phyloP scores from a whole-genome alignment of 1,140 invertebrate genomes.

The Cecropterus lyciades region DNA sequence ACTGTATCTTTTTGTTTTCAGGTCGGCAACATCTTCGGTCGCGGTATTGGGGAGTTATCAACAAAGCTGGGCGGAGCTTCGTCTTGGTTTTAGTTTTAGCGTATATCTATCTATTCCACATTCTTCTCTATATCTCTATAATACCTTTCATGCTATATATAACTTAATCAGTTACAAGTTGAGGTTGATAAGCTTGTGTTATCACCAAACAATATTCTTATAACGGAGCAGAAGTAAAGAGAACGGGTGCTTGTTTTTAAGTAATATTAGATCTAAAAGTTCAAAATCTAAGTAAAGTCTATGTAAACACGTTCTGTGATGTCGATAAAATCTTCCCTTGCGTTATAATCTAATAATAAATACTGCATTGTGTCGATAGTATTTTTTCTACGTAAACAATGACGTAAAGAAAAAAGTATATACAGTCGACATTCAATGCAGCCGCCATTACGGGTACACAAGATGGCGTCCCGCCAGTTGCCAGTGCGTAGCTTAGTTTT shows the following conservation, averaged over 20 bases:
- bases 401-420: background rate
- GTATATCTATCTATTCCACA: slow-evolving; percentile 36
- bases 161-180: slow-evolving; percentile 43
- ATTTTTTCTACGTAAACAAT: slow-evolving; percentile 5
- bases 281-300: slow-evolving; percentile 26
- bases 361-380: slow-evolving; percentile 5
- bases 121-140: slow-evolving; percentile 23
- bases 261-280: slow-evolving; percentile 24
- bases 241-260: slow-evolving; percentile 20
- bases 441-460: slow-evolving; percentile 53
- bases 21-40: slow-evolving; percentile 93
- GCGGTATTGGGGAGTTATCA: slow-evolving; percentile 92
- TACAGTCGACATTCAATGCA: slow-evolving; percentile 13
- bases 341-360: slow-evolving; percentile 47
- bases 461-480: slow-evolving; percentile 53
- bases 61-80: slow-evolving; percentile 89
- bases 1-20: slow-evolving; percentile 46
- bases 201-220: slow-evolving; percentile 16
- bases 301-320: slow-evolving; percentile 50
- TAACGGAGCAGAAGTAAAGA: slow-evolving; percentile 22
- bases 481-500: slow-evolving; percentile 71
- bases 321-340: slow-evolving; percentile 49
- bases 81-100: slow-evolving; percentile 90
- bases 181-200: slow-evolving; percentile 44
- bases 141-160: slow-evolving; percentile 13